Percentiles rank a stretch among this genome's conserved stretches.
phyloP scores from a whole-genome alignment of 2,797 vertebrate species.

The Parambassis ranga region DNA sequence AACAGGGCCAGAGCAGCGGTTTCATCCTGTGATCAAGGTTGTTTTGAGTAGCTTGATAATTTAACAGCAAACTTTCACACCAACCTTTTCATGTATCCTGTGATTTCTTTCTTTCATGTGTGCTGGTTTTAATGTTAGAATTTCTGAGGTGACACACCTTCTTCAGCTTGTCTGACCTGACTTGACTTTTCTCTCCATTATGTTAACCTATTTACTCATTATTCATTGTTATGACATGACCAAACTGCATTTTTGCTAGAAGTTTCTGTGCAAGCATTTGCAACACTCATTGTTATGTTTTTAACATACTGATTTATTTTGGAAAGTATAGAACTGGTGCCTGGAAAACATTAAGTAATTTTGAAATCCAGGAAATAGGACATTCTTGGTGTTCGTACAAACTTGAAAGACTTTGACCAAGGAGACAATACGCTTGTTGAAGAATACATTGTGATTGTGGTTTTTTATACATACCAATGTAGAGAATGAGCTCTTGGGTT shows the following conservation, averaged over 20 bases:
- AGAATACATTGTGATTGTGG: too few species aligned
- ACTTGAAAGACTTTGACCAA: neutral
- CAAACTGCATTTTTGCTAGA: neutral
- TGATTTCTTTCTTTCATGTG: too few species aligned
- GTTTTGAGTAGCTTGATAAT: too few species aligned
- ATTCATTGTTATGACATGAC: neutral
- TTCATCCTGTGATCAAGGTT: constrained; percentile 38
- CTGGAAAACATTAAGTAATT: neutral
- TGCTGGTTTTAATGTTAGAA: neutral
- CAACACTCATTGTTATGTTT: neutral
- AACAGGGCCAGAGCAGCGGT: constrained; percentile 26
- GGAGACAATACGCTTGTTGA: too few species aligned
- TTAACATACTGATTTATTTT: neutral
- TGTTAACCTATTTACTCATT: too few species aligned
- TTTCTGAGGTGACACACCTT: neutral
- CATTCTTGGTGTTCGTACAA: neutral
- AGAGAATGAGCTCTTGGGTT: too few species aligned
- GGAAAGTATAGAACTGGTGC: neutral
- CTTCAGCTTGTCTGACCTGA: too few species aligned
- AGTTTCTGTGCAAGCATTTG: neutral
- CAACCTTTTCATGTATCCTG: too few species aligned
- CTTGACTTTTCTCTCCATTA: too few species aligned
- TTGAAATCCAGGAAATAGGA: neutral
- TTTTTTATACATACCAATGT: too few species aligned
- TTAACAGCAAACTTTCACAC: too few species aligned